Base-by-base conservation (phyloP, 92 coral and sea anemone genomes). In the Zoanthus sociatus region DNA sequence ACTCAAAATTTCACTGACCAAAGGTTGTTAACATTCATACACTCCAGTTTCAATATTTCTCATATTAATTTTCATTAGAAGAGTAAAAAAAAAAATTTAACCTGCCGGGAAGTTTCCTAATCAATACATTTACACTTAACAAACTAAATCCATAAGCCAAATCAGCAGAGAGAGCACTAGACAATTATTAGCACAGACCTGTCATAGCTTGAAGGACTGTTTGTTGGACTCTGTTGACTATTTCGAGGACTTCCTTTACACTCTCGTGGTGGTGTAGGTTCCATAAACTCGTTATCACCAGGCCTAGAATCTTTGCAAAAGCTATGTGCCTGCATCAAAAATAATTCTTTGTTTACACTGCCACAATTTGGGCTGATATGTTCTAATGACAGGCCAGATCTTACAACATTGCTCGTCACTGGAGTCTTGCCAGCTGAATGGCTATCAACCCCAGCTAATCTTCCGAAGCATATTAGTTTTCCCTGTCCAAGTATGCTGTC, bases 401-500 rank as follows among this genome's bases (percentile, higher is more conserved):
- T 1, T 5, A 44, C 48, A 13, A 74, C 20, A 42, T 14, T 20
- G 61, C 42, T 46, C 6, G 60, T 46, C 1, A 30, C 13, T 20
- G 37, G 58, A 21, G 85, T 14, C 30, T 32, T 81, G 44, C 18
- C 76, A 64, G 75, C 18, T 60, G 46, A 33, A 73, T 9, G 31
- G 61, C 6, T 54, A 44, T 78, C 79, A 42, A 60, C 13, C 21
- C 88, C 86, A 9, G 87, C 77, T 64, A 93, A 37, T 55, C 89
- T 79, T 17, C 98, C 99, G 83, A 97, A 95, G 64, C 95, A 92
- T 45, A 97, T 88, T 73, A 97, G 87, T 46, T 95, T 94, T 0
- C 99, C 99, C 88, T 95, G 99, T 14, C 99, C 99, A 63, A 93
- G 85, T 20, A 91, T 78, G 70, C 94, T 95, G 79, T 93, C 91